Percentiles rank a stretch among this genome's conserved stretches.
phyloP scores from a whole-genome alignment of 2,797 vertebrate genomes.

The Myotis findleyi region DNA sequence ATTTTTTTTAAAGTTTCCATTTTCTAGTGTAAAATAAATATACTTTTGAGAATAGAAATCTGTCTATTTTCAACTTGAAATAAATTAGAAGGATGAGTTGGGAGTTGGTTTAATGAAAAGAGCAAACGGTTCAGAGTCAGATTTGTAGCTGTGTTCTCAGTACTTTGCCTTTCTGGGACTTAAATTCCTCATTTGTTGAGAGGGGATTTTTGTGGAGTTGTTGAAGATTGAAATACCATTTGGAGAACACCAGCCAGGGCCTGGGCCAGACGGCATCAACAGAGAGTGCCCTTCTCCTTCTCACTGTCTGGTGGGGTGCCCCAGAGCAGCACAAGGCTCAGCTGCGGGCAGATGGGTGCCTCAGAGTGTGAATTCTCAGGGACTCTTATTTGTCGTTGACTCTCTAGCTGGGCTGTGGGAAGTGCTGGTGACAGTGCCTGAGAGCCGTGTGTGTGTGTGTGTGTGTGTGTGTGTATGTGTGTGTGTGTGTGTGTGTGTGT shows the following conservation, averaged over 20 bases:
- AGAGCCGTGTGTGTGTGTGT: not conserved
- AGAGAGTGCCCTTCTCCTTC: not conserved
- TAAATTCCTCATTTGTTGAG: not conserved
- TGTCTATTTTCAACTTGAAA: constrained; percentile 36
- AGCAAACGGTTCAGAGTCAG: not conserved
- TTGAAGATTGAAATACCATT: not conserved
- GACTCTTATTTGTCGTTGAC: not conserved
- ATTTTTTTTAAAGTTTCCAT: not conserved
- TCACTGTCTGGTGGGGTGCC: not conserved
- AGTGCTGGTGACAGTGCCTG: not conserved
- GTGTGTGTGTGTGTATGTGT: not conserved
- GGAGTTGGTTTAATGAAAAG: not conserved
- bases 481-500: not conserved
- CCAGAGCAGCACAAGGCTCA: not conserved
- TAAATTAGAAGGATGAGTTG: not conserved
- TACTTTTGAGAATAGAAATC: not conserved
- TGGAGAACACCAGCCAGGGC: not conserved
- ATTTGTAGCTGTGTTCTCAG: not conserved
- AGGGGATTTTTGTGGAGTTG: not conserved
- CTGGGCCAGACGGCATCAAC: not conserved
- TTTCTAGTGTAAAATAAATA: not conserved
- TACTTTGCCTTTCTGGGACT: not conserved
- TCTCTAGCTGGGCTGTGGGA: not conserved
- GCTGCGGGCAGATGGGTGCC: not conserved
- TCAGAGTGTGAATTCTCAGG: not conserved